Conservation (phyloP, 1,140 invertebrate species). For the Ctenoplectra terminalis region DNA sequence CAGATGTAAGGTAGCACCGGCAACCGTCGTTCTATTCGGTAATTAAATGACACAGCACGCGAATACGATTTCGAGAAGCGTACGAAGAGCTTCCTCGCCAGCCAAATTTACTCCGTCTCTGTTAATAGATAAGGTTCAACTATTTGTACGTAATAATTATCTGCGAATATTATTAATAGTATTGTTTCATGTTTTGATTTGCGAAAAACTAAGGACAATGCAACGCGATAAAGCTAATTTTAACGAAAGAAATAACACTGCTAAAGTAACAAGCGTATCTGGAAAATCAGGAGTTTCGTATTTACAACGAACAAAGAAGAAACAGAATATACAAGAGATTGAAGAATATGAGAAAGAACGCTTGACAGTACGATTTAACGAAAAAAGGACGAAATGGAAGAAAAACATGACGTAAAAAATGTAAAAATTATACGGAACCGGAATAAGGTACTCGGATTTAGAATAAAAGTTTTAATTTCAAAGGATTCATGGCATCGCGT, state of each 20-base stretch:
- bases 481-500: slow-evolving; percentile 1
- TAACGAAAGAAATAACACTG: too few relatives aligned
- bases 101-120: neutral
- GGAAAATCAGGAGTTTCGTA: neutral
- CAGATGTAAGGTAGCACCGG: neutral
- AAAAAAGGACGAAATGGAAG: neutral
- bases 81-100: neutral
- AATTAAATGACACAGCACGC: slow-evolving; percentile 29
- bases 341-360: neutral
- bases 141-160: neutral
- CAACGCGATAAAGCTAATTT: neutral
- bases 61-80: neutral
- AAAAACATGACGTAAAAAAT: slow-evolving; percentile 12
- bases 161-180: neutral
- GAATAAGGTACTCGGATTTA: neutral
- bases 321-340: neutral
- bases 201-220: neutral
- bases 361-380: slow-evolving; percentile 11
- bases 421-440: slow-evolving; percentile 40
- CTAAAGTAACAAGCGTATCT: too few relatives aligned
- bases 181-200: neutral
- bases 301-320: neutral
- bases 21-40: slow-evolving; percentile 11
- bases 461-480: slow-evolving; percentile 19
- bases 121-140: neutral